These are phyloP conservation scores for Paraescarpia echinospica DNA, from an alignment of 1,140 invertebrate genomes.

Conservation along the genomic window DNA sequence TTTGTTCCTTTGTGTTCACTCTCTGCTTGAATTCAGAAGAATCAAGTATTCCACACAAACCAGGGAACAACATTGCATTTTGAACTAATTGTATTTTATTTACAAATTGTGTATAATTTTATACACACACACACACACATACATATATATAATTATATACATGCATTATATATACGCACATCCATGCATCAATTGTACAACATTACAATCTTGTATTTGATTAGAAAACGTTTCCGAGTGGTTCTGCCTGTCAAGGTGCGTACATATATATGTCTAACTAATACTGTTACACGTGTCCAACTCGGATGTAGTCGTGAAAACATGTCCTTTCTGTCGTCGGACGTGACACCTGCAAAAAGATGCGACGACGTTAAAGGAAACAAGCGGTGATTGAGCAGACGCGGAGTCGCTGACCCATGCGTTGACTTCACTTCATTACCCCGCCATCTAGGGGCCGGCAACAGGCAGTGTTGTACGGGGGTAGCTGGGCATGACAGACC, in stretches of 20 bases:
- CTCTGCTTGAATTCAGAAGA: too few species aligned
- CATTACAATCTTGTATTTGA: not conserved
- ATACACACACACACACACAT: too few species aligned
- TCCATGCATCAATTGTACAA: not conserved
- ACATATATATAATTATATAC: too few species aligned
- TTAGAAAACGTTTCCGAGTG: not conserved
- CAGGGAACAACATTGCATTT: not conserved
- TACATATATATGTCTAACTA: not conserved
- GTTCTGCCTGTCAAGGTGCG: not conserved
- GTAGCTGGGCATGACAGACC: not conserved
- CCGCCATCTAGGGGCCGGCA: not conserved
- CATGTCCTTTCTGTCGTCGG: not conserved
- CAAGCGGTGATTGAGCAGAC: not conserved
- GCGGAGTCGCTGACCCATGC: not conserved
- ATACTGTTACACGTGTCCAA: not conserved
- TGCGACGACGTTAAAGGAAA: not conserved
- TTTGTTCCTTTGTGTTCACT: too few species aligned
- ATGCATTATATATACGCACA: too few species aligned
- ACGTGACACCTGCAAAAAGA: not conserved
- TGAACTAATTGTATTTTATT: not conserved
- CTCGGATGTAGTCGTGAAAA: not conserved
- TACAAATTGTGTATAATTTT: not conserved
- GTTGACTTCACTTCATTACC: not conserved
- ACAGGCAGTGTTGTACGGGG: not conserved
- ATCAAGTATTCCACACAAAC: not conserved